Evolutionary conservation across 2,888 invertebrate species (phyloP).

Genomic region (Elysia crispata): DNA sequence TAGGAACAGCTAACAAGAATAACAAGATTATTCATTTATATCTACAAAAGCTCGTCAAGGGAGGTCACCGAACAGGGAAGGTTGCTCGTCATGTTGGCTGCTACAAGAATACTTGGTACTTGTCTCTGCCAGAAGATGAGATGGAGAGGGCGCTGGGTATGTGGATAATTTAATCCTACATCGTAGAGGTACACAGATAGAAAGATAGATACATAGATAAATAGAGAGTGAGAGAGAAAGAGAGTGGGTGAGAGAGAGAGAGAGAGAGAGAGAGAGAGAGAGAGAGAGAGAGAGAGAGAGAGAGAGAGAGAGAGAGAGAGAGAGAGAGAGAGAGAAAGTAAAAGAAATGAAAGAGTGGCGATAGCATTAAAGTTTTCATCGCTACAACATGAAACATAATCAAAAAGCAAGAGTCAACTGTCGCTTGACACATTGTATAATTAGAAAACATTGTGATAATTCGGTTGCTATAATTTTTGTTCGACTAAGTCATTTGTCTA

Average conservation of each 20-base stretch:
- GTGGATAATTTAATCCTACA: background rate
- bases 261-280: background rate
- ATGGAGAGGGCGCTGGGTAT: background rate
- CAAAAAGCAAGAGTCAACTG: no score
- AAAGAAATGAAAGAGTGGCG: background rate
- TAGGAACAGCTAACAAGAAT: no score
- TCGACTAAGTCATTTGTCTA: no score
- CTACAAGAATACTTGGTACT: constrained; percentile 73
- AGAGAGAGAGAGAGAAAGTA: background rate
- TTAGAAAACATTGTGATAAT: no score
- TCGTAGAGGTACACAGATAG: no score
- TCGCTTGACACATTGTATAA: no score
- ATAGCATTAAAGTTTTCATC: background rate
- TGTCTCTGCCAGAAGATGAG: constrained; percentile 69
- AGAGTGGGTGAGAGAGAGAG: constrained; percentile 14
- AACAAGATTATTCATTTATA: no score
- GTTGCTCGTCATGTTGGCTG: constrained; percentile 73
- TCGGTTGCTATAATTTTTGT: no score
- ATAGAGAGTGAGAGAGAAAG: constrained; percentile 4
- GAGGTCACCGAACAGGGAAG: constrained; percentile 69
- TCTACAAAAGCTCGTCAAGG: constrained; percentile 60
- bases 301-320: no score
- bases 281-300: background rate
- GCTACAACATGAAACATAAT: no score
- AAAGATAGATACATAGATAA: background rate